Percentiles rank a stretch among this genome's conserved stretches.
Evolutionary conservation across 2,888 invertebrate species (phyloP).

Genomic region (Eumacrocentrus americanus): DNA sequence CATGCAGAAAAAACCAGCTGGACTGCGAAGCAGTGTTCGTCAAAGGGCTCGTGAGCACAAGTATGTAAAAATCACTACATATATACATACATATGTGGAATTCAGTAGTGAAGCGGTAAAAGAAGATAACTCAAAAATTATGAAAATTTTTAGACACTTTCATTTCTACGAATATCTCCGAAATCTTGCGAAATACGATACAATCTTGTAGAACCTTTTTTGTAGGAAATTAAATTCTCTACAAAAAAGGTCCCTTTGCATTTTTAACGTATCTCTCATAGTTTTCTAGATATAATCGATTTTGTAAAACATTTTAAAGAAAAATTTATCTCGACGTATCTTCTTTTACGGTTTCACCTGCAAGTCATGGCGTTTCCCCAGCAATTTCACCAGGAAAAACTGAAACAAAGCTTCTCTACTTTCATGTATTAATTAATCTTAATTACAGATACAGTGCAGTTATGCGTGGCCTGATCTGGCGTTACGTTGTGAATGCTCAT

Average conservation of each 20-base stretch:
- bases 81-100: constrained; percentile 4
- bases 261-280: too few species aligned
- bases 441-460: constrained; percentile 72
- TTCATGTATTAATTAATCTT: neutral
- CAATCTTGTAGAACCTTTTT: too few species aligned
- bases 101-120: too few species aligned
- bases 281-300: too few species aligned
- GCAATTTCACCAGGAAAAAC: constrained; percentile 11
- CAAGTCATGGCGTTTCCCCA: constrained; percentile 20
- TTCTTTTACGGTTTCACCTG: too few species aligned
- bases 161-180: too few species aligned
- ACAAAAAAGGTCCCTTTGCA: too few species aligned
- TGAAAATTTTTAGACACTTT: too few species aligned
- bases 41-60: constrained; percentile 46
- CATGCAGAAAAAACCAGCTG: constrained; percentile 61
- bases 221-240: too few species aligned
- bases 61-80: constrained; percentile 30
- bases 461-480: constrained; percentile 89
- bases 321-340: neutral
- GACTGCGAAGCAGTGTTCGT: constrained; percentile 35
- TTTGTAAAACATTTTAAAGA: too few species aligned
- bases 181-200: too few species aligned
- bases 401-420: constrained; percentile 17
- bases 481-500: constrained; percentile 89
- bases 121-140: too few species aligned